Conservation (phyloP, 2,113 vertebrate species). For the Toxostoma redivivum region DNA sequence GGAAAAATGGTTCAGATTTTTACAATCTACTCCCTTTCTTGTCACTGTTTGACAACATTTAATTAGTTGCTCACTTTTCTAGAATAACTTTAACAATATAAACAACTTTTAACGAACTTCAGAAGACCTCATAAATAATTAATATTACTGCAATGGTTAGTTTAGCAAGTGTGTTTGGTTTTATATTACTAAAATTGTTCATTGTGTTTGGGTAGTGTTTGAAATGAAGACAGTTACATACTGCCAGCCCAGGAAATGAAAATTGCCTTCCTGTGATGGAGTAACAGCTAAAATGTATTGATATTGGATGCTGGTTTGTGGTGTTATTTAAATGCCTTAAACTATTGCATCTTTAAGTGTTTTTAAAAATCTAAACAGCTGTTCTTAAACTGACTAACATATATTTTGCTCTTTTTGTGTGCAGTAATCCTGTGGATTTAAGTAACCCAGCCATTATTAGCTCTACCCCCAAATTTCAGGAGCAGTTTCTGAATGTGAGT, state of each 20-base stretch:
- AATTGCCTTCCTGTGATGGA: not conserved
- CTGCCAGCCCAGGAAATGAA: not conserved
- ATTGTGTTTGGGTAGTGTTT: not conserved
- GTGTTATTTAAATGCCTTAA: not conserved
- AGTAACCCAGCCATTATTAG: conserved; percentile 95
- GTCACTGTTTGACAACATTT: not conserved
- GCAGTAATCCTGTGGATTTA: conserved; percentile 95
- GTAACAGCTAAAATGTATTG: not conserved
- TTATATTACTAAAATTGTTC: not conserved
- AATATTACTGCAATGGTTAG: not conserved
- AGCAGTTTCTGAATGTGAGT: conserved; percentile 92
- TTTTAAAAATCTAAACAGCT: not conserved
- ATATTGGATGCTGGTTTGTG: not conserved
- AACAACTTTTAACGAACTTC: not conserved
- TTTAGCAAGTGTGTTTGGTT: not conserved
- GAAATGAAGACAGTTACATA: not conserved
- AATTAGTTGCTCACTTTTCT: not conserved
- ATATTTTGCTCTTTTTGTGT: not conserved
- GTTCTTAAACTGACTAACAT: not conserved
- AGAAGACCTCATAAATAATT: not conserved
- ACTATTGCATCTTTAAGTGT: not conserved
- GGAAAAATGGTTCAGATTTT: not conserved
- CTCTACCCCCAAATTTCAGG: conserved; percentile 97
- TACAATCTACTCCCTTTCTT: not conserved
- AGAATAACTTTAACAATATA: not conserved